Percentiles rank a stretch among this genome's conserved stretches.
Conservation (phyloP, 2,113 vertebrate species). For the Dermatemys mawii region DNA sequence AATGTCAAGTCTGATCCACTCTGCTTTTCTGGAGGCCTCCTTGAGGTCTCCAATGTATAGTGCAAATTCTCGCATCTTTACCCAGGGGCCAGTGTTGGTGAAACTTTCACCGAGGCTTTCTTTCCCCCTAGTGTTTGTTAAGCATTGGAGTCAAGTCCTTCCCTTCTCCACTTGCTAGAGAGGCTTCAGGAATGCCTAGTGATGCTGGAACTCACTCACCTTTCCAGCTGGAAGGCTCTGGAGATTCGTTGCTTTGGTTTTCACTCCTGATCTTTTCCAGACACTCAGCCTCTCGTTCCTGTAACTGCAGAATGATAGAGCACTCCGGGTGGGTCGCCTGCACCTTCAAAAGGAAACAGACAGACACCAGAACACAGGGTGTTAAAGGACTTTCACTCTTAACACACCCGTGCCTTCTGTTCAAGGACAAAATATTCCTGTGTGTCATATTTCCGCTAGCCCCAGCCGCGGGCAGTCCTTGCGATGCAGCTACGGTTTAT, state of each 20-base stretch:
- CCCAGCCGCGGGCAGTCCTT: neutral
- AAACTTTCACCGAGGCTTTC: neutral
- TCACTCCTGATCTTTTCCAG: conserved; percentile 10
- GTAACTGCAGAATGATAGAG: conserved; percentile 15
- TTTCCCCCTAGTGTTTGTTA: accelerated
- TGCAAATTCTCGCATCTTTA: neutral
- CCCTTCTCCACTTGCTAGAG: neutral
- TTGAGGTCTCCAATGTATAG: neutral
- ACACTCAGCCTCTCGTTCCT: conserved; percentile 20
- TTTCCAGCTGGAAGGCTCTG: accelerated
- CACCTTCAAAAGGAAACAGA: conserved; percentile 4
- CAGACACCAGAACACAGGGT: neutral
- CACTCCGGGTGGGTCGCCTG: conserved; percentile 28
- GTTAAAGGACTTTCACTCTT: neutral
- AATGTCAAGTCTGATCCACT: neutral
- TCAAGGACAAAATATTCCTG: neutral
- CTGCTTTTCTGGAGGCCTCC: neutral
- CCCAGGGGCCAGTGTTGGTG: neutral
- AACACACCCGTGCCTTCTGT: neutral
- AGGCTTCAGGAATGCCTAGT: accelerated
- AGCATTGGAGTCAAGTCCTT: accelerated
- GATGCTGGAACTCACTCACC: neutral
- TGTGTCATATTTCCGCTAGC: neutral
- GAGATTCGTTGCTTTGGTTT: accelerated
- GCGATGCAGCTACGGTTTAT: accelerated